A percentile compares a stretch with the other conserved stretches of the same genome.
These are phyloP conservation scores for Polydrusus pterygomalis DNA, from an alignment of 2,888 invertebrate species.

Conservation along the genomic window DNA sequence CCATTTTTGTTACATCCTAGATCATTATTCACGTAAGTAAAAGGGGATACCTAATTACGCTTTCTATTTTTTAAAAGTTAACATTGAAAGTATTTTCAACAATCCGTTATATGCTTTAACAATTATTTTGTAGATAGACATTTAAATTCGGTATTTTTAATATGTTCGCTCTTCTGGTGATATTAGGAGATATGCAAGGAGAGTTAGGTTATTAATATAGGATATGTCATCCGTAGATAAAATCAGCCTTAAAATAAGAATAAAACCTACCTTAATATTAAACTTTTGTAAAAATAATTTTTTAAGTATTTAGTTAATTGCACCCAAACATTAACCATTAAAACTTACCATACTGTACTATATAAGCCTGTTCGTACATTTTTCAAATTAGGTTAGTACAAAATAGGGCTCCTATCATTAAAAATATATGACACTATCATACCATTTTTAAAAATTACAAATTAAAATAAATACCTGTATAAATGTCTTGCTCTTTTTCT, in stretches of 20 bases:
- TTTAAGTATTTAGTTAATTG: conserved; percentile 43
- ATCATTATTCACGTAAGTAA: too few relatives aligned
- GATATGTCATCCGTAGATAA: conserved; percentile 48
- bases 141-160: conserved; percentile 35
- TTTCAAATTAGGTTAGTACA: conserved; percentile 42
- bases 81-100: conserved; percentile 42
- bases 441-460: conserved; percentile 22
- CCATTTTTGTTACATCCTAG: not conserved
- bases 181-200: conserved; percentile 49
- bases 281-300: conserved; percentile 48
- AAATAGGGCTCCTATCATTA: conserved; percentile 48
- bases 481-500: not conserved
- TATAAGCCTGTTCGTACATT: conserved; percentile 52
- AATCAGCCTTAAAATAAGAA: conserved; percentile 47
- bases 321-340: conserved; percentile 45
- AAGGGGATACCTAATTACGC: not conserved
- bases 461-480: conserved; percentile 8
- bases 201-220: conserved; percentile 29
- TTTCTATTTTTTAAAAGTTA: conserved; percentile 14
- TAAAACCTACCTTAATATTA: conserved; percentile 41
- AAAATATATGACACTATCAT: conserved; percentile 37
- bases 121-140: conserved; percentile 5
- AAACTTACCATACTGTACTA: conserved; percentile 32
- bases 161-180: conserved; percentile 35
- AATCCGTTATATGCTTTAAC: conserved; percentile 15